phyloP scores from a whole-genome alignment of 2,113 vertebrate species.

The western clawed frog (Xenopus tropicalis) region UCB_Xtro_10.0 CM004449.2:84349501-84350000 shows the following conservation, averaged over 20 bases:
- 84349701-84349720: no score
- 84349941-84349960: slow-evolving; percentile 51
- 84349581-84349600: not conserved
- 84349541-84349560: slow-evolving; percentile 82
- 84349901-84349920: slow-evolving; percentile 88
- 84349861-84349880: slow-evolving; percentile 91
- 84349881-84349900: slow-evolving; percentile 86
- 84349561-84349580: slow-evolving; percentile 57
- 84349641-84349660: no score
- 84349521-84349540: slow-evolving; percentile 84
- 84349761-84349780: no score
- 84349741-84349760: no score
- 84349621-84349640: no score
- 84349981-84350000: not conserved
- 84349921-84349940: slow-evolving; percentile 85
- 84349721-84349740: no score
- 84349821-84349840: slow-evolving; percentile 87
- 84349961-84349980: no score
- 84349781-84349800: slow-evolving; percentile 71
- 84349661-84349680: no score
- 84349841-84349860: slow-evolving; percentile 84
- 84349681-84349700: no score
- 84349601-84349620: no score
- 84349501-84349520: slow-evolving; percentile 77
- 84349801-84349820: slow-evolving; percentile 86